Evolutionary conservation across 2,113 vertebrate species (phyloP), one percentile per base, ranked within the genome.

Genomic region (Lasiurus cinereus): DNA sequence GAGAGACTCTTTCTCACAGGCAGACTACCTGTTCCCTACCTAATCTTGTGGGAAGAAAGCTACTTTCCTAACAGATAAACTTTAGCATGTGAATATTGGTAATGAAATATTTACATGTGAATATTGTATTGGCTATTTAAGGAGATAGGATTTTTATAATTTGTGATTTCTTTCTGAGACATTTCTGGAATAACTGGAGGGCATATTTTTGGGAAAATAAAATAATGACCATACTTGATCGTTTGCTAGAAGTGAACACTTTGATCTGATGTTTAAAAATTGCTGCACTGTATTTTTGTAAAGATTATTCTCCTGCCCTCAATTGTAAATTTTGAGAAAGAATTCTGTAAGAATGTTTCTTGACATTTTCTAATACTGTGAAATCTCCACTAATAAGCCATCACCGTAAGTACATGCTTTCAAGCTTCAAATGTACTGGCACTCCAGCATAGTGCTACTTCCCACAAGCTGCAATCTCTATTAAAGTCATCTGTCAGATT

Each of bases 151-250:
- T 31, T 62, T 93, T 79, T 83, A 36, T 80, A 24, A 79, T 46
- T 90, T 86, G n/a, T 66, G 24, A 54, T 83, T 86, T 93, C 74
- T 91, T 94, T 79, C 54, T 50, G 31, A 86, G 27, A 59, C 33
- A 36, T 64, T 86, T 78, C 59, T 80, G 24, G 24, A 72, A 83
- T 91, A 89, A 62, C 5, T 39, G 5, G 21, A 74, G 69, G 15
- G 11, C 15, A 13, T 9, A 11, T 80, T 62, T 54, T 24, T 21
- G 19, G 29, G 70, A 56, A 10, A 95, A 78, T 33, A 56, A 73
- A 70, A 62, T 7, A 33, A 62, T 52, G 13, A 33, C 14, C 36
- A n/a, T 36, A 29, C 33, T 69, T 76, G 69, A 14, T 66, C 80
- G 1, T 82, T 88, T 52, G 54, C 16, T 94, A 56, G 18, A 79